These are phyloP conservation scores for Rhynchomys soricoides DNA, from an alignment of 2,113 vertebrate genomes.

Conservation along the genomic window DNA sequence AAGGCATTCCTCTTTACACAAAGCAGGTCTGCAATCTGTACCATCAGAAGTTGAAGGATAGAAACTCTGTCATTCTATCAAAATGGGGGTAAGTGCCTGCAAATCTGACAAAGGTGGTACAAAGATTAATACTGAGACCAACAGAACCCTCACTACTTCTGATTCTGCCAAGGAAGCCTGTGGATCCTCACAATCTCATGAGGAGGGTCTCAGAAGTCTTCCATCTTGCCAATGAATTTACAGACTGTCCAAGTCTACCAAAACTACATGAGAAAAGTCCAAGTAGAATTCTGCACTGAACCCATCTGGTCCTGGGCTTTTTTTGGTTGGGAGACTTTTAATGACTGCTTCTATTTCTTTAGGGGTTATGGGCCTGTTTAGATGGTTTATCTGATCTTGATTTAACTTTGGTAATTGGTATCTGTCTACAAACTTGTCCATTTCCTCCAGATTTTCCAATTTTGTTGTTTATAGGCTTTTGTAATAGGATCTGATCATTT, in stretches of 20 bases:
- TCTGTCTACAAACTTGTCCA: no score
- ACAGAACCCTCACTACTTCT: background rate
- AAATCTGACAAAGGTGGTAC: rapidly evolving
- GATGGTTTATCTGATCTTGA: no score
- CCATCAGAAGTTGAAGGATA: background rate
- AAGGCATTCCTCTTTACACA: background rate
- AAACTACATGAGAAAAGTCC: background rate
- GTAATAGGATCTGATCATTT: no score
- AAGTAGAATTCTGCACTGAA: no score
- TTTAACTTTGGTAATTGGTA: no score
- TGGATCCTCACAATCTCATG: background rate
- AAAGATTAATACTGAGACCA: background rate
- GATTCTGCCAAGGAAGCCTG: background rate
- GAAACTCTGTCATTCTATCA: background rate
- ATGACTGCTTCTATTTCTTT: no score
- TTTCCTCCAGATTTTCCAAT: no score
- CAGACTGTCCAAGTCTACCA: background rate
- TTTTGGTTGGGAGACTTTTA: no score
- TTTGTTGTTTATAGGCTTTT: no score
- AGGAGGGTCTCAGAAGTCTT: background rate
- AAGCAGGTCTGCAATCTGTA: background rate
- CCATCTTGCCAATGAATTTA: background rate
- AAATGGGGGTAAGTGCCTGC: rapidly evolving
- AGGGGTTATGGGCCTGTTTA: no score
- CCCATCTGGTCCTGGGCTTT: no score